phyloP scores from a whole-genome alignment of 2,888 invertebrate genomes.

The Oxystoma pomonae region DNA sequence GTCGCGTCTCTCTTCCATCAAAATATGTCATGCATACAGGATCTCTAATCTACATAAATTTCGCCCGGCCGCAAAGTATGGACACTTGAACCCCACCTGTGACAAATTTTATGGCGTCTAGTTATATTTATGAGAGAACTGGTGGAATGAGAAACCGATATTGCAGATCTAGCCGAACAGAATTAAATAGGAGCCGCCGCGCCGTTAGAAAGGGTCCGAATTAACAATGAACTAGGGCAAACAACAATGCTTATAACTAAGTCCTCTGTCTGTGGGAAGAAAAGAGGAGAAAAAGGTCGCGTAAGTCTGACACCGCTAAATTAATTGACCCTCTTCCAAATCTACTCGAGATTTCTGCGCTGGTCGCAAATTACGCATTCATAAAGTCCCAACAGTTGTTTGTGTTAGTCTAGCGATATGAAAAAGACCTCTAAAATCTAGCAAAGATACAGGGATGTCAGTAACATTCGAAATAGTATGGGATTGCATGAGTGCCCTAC shows the following conservation, averaged over 20 bases:
- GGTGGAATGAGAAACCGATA: constrained; percentile 23
- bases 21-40: no score
- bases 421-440: not conserved
- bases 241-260: not conserved
- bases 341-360: constrained; percentile 2
- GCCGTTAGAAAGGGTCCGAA: not conserved
- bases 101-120: constrained; percentile 33
- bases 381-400: constrained; percentile 25
- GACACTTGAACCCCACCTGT: constrained; percentile 25
- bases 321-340: not conserved
- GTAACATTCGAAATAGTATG: no score
- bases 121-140: constrained; percentile 25
- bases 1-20: no score
- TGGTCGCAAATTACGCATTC: constrained; percentile 34
- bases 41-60: not conserved
- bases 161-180: not conserved
- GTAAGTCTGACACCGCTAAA: constrained; percentile 2
- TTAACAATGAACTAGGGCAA: not conserved
- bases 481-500: no score
- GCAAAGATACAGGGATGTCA: no score
- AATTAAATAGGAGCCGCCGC: not conserved
- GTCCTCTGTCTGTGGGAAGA: constrained; percentile 3
- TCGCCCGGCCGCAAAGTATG: constrained; percentile 11
- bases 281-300: not conserved
- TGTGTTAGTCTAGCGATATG: not conserved